phyloP scores from a whole-genome alignment of 2,797 vertebrate genomes.

The Molossus alvarezi region DNA sequence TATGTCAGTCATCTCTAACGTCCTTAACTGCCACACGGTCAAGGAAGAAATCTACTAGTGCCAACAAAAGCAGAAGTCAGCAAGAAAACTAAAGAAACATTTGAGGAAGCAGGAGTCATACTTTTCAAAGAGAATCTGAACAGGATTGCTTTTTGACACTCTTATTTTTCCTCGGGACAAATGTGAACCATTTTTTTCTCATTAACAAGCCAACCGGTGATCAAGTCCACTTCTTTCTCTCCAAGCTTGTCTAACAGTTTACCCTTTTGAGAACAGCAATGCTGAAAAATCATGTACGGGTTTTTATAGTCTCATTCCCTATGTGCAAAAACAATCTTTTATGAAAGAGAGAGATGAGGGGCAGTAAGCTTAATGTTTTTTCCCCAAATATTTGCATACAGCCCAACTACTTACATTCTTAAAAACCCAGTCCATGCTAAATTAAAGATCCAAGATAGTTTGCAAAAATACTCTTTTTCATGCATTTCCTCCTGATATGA shows the following conservation, averaged over 20 bases:
- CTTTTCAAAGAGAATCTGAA: conserved; percentile 81
- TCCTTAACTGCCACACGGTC: conserved; percentile 79
- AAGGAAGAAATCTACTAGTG: conserved; percentile 86
- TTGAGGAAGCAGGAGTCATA: conserved; percentile 81
- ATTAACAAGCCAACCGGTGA: conserved; percentile 66
- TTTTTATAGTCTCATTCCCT: conserved; percentile 54
- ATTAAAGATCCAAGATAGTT: conserved; percentile 70
- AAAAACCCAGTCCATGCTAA: conserved; percentile 63
- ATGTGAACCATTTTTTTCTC: conserved; percentile 60
- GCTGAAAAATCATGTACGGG: conserved; percentile 22
- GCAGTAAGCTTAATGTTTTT: neutral
- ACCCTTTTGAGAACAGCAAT: conserved; percentile 59
- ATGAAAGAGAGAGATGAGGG: conserved; percentile 22
- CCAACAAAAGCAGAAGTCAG: conserved; percentile 88
- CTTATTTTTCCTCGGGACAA: conserved; percentile 74
- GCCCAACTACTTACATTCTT: conserved; percentile 48
- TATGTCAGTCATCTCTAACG: conserved; percentile 88
- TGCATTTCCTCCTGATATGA: conserved; percentile 70
- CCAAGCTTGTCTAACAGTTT: conserved; percentile 68
- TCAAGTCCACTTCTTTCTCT: conserved; percentile 59
- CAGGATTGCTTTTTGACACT: conserved; percentile 78
- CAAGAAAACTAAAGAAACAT: conserved; percentile 86
- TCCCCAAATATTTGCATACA: conserved; percentile 3
- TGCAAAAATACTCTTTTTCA: conserved; percentile 75
- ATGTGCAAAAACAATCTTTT: conserved; percentile 58